A percentile compares a stretch with the other conserved stretches of the same genome.
Conservation (phyloP, 2,113 vertebrate genomes). For the Micronisus gabar region DNA sequence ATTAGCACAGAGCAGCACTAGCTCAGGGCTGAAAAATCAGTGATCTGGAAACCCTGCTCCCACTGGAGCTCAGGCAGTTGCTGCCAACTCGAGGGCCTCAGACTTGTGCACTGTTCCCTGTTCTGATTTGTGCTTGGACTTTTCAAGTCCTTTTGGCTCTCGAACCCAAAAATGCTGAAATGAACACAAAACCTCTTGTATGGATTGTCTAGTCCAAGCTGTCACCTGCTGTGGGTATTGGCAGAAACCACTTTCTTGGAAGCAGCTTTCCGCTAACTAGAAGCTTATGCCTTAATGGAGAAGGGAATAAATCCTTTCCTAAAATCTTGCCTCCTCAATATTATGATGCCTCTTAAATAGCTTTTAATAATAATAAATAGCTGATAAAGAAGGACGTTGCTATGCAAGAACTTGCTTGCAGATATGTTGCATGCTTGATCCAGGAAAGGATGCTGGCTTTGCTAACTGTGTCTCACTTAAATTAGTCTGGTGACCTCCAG, state of each 20-base stretch:
- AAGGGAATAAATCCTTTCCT: neutral
- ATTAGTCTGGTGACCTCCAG: neutral
- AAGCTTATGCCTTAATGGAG: neutral
- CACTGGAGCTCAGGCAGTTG: neutral
- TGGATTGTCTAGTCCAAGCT: neutral
- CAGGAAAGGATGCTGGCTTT: neutral
- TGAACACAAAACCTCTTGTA: neutral
- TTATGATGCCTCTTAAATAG: neutral
- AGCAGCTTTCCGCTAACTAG: neutral
- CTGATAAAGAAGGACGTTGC: neutral
- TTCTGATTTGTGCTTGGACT: neutral
- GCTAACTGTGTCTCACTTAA: neutral
- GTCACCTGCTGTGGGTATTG: neutral
- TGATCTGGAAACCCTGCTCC: slow-evolving; percentile 12
- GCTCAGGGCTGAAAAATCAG: neutral
- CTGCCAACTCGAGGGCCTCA: neutral
- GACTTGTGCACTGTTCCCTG: neutral
- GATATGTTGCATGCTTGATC: neutral
- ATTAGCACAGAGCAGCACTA: neutral
- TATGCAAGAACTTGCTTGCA: neutral
- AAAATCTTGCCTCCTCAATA: neutral
- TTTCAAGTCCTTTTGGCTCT: neutral
- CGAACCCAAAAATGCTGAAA: neutral
- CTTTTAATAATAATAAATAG: neutral
- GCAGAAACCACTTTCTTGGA: neutral